Percentiles rank a stretch among this genome's conserved stretches.
phyloP scores from a whole-genome alignment of 2,113 vertebrate species.

The Neogobius melanostomus region DNA sequence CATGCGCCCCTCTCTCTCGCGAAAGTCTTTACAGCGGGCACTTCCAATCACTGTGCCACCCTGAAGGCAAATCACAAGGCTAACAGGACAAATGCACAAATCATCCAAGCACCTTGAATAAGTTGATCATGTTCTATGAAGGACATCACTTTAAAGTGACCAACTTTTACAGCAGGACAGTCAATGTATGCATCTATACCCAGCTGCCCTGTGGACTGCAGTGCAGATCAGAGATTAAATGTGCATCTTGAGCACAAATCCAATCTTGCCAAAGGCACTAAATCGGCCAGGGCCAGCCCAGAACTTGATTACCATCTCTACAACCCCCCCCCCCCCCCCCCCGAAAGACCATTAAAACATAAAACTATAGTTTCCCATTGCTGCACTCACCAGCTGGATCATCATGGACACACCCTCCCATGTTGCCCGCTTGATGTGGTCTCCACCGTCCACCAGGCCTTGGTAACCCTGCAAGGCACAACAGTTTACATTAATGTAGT shows the following conservation, averaged over 20 bases:
- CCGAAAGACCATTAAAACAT: no score
- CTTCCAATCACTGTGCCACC: conserved; percentile 95
- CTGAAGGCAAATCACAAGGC: conserved; percentile 44
- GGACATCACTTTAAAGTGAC: background rate
- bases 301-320: no score
- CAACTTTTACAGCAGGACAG: background rate
- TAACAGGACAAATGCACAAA: background rate
- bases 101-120: background rate
- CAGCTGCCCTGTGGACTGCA: no score
- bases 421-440: conserved; percentile 84
- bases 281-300: no score
- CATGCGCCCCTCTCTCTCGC: conserved; percentile 82
- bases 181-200: background rate
- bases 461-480: conserved; percentile 84
- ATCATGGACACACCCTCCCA: conserved; percentile 97
- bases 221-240: no score
- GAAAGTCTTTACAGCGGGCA: conserved; percentile 90
- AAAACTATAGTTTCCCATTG: no score
- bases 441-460: conserved; percentile 90
- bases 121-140: background rate
- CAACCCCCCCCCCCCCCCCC: no score
- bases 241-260: no score
- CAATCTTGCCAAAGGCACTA: no score
- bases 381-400: conserved; percentile 86
- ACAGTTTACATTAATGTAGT: background rate